A percentile compares a stretch with the other conserved stretches of the same genome.
Evolutionary conservation across 2,888 invertebrate species (phyloP).

Genomic region (Hanleya hanleyi): DNA sequence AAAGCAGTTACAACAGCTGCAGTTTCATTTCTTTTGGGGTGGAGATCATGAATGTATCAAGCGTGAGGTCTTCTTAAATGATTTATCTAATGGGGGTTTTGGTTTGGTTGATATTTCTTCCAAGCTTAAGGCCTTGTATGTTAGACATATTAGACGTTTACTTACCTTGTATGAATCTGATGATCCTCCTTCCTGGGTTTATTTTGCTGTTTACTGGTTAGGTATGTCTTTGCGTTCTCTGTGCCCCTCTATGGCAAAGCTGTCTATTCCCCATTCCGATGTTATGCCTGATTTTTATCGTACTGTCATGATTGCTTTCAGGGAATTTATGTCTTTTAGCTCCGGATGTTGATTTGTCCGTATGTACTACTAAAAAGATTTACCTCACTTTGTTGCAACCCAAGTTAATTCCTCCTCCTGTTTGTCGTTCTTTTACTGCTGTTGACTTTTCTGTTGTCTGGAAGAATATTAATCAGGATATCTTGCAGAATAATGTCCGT

Average conservation of each 20-base stretch:
- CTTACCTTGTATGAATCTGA: background rate
- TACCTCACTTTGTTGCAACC: background rate
- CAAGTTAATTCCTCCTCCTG: background rate
- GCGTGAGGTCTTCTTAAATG: background rate
- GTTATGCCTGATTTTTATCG: background rate
- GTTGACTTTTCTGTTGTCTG: background rate
- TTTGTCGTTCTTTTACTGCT: background rate
- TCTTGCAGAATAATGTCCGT: background rate
- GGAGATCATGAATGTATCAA: background rate
- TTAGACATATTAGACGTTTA: background rate
- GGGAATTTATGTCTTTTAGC: background rate
- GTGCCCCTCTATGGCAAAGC: background rate
- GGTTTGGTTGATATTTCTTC: background rate
- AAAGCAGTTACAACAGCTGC: background rate
- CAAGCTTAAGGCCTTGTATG: background rate
- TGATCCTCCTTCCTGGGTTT: background rate
- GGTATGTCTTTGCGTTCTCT: background rate
- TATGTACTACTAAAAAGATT: background rate
- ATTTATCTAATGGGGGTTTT: background rate
- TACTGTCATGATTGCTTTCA: background rate
- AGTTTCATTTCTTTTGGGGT: background rate
- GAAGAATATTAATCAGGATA: background rate
- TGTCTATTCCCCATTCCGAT: background rate
- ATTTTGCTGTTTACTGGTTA: slow-evolving; percentile 4
- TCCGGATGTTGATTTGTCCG: background rate